phyloP scores from a whole-genome alignment of 2,113 vertebrate genomes.

The Platysteira castanea region DNA sequence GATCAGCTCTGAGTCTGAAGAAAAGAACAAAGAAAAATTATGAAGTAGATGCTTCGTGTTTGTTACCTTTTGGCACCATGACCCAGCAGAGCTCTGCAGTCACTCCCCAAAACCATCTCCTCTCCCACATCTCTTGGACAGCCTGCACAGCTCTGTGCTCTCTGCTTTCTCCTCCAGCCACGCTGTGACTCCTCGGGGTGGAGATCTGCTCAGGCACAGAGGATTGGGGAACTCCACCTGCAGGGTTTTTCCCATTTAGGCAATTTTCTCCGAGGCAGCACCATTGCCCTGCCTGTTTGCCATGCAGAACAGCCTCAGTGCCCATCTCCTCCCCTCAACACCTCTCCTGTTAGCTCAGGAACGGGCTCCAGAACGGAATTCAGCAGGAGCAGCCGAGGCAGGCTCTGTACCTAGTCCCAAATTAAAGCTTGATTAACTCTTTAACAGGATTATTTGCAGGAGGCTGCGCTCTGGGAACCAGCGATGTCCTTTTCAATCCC shows the following conservation, averaged over 20 bases:
- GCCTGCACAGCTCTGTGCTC: neutral
- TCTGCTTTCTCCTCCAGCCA: accelerated
- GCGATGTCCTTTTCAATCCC: neutral
- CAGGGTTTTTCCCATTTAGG: neutral
- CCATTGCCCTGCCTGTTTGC: neutral
- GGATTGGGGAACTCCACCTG: neutral
- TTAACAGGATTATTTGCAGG: neutral
- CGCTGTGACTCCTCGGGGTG: neutral
- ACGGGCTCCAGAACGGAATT: neutral
- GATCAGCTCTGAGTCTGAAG: neutral
- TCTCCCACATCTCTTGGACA: neutral
- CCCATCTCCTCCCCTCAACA: neutral
- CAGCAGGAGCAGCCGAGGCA: neutral
- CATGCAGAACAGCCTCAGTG: neutral
- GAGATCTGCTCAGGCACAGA: neutral
- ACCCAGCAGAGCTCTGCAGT: neutral
- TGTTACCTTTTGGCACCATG: neutral
- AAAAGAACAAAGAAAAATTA: neutral
- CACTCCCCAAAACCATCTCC: neutral
- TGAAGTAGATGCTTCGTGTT: neutral
- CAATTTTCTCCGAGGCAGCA: neutral
- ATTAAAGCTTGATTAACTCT: neutral
- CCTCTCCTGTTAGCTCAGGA: neutral
- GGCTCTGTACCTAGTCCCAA: neutral
- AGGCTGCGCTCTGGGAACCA: neutral